phyloP scores from a whole-genome alignment of 2,797 vertebrate species.

The Todus mexicanus region DNA sequence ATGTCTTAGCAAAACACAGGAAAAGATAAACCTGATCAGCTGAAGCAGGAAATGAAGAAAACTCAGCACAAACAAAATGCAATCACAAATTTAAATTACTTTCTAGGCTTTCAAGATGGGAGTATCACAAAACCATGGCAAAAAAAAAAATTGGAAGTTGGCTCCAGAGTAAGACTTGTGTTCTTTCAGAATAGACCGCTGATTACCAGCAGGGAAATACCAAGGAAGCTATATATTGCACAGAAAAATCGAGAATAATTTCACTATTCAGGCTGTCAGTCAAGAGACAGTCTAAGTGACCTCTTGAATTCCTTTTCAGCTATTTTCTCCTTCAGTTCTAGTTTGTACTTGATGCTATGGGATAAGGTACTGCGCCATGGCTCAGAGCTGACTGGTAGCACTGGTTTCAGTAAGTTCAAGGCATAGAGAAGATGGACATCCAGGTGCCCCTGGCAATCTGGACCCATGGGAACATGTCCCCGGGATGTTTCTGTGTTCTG shows the following conservation, averaged over 20 bases:
- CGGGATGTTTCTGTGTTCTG: not conserved
- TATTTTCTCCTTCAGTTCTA: not conserved
- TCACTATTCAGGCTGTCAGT: not conserved
- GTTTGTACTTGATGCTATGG: not conserved
- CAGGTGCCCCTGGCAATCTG: not conserved
- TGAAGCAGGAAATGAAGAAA: conserved; percentile 9
- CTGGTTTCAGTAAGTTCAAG: not conserved
- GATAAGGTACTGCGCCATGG: not conserved
- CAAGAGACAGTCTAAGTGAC: not conserved
- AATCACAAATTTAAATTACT: not conserved
- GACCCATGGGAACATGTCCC: not conserved
- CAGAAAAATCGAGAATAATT: not conserved
- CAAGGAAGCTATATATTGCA: not conserved
- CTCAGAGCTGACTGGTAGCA: not conserved
- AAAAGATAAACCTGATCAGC: not conserved
- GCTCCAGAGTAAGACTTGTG: not conserved
- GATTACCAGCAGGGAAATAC: not conserved
- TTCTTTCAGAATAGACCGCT: not conserved
- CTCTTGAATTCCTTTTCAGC: not conserved
- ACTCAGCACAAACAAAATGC: not conserved
- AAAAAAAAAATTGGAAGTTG: not conserved
- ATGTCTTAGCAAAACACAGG: not conserved
- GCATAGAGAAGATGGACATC: not conserved
- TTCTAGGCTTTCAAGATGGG: not conserved
- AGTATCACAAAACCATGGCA: not conserved